phyloP scores from a whole-genome alignment of 2,797 vertebrate species.

The Austrolebias charrua region DNA sequence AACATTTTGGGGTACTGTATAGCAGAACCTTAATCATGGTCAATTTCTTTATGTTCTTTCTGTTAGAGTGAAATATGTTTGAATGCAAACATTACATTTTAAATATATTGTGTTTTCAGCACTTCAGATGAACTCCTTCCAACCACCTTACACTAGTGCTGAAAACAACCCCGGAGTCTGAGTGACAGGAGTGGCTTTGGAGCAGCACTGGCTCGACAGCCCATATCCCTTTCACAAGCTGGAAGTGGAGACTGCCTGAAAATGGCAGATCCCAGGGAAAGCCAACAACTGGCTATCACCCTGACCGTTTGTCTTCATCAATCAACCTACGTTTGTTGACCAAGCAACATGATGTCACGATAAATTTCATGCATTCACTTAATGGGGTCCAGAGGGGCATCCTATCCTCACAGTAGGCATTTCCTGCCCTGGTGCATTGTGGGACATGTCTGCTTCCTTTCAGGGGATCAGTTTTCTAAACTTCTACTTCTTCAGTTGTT shows the following conservation, averaged over 20 bases:
- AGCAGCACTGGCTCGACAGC: slow-evolving; percentile 54
- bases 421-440: slow-evolving; percentile 78
- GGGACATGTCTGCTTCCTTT: slow-evolving; percentile 78
- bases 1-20: too few species aligned
- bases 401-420: slow-evolving; percentile 79
- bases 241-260: slow-evolving; percentile 66
- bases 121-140: slow-evolving; percentile 42
- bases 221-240: slow-evolving; percentile 76
- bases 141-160: slow-evolving; percentile 45
- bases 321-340: slow-evolving; percentile 87
- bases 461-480: slow-evolving; percentile 74
- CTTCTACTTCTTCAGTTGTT: slow-evolving; percentile 59
- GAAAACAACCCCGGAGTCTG: slow-evolving; percentile 57
- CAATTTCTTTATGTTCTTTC: background rate
- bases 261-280: slow-evolving; percentile 80
- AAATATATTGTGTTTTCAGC: slow-evolving; percentile 36
- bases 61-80: slow-evolving; percentile 8
- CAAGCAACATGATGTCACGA: slow-evolving; percentile 86
- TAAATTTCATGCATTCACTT: slow-evolving; percentile 86
- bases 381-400: slow-evolving; percentile 79
- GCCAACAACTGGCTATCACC: slow-evolving; percentile 82
- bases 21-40: slow-evolving; percentile 5
- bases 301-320: slow-evolving; percentile 87
- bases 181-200: slow-evolving; percentile 66
- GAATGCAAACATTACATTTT: slow-evolving; percentile 26